Conservation (phyloP, 2,888 invertebrate genomes). For the Troides helena region DNA sequence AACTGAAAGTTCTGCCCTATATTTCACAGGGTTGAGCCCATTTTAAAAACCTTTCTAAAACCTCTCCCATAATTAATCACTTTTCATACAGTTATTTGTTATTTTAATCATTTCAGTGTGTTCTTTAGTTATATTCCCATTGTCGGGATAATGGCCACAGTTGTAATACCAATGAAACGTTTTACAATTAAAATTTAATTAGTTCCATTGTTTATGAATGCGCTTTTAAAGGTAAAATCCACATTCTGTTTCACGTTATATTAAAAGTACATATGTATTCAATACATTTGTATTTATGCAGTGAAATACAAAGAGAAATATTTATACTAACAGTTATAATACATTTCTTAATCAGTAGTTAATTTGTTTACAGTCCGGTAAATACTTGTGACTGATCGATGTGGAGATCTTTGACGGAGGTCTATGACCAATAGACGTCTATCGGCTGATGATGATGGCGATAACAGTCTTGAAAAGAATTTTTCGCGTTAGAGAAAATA, state of each 20-base stretch:
- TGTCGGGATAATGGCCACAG: not conserved
- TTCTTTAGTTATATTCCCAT: not conserved
- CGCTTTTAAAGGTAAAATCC: not conserved
- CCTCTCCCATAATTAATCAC: not conserved
- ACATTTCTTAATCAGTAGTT: too few relatives aligned
- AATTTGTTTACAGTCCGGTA: too few relatives aligned
- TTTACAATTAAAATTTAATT: not conserved
- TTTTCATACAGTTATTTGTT: not conserved
- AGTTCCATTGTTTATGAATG: not conserved
- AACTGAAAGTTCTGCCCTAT: not conserved
- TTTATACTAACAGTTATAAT: too few relatives aligned
- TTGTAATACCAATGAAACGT: not conserved
- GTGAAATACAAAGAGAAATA: too few relatives aligned
- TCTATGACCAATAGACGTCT: too few relatives aligned
- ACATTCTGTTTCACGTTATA: not conserved
- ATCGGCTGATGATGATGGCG: too few relatives aligned
- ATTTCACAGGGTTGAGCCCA: not conserved
- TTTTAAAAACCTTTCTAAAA: not conserved
- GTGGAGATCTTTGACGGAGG: too few relatives aligned
- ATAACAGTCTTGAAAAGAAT: too few relatives aligned
- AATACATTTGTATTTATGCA: too few relatives aligned
- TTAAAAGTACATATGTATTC: not conserved
- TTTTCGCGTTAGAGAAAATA: too few relatives aligned
- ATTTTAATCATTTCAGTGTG: not conserved
- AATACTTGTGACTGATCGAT: too few relatives aligned